Evolutionary conservation across 2,888 invertebrate species (phyloP), one percentile per base, ranked within the genome.

Genomic region (Philereme vetulata): DNA sequence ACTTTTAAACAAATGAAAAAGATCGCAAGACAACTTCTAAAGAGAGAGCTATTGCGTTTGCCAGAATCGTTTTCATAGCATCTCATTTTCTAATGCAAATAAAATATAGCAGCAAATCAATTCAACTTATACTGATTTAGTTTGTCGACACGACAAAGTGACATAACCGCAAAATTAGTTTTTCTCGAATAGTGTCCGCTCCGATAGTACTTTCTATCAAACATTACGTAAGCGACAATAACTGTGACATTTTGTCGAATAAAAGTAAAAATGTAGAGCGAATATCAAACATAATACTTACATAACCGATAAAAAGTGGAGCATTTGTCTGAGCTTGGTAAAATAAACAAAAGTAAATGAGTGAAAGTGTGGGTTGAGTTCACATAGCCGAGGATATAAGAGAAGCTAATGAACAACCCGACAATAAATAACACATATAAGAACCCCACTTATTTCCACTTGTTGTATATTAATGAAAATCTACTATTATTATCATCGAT

Each of bases 121-220:
- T 60, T 48, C 21, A 51, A 40, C 51, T 43, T 34, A 51, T 53
- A 59, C 35, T 5, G 32, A 58, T 52, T 48, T 54, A 48, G 43
- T 45, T 45, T 42, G 53, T 42, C 44, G 49, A 38, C 50, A 45
- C 57, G 53, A 57, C 60, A 53, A 45, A 10, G 33, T 69, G 69
- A 67, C 62, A 65, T 67, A 69, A 69, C 61, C 49, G 49, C 52
- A 50, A 64, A 56, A 66, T 51, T 62, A n/a, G 38, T 58, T 63
- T 65, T 60, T 62, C 53, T 54, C 48, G 45, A 56, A 60, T 51
- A 56, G 45, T 59, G 8, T 61, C 53, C 64, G 65, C 50, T 65
- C 36, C 43, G 56, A 11, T 52, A 48, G 44, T 50, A 55, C 61
- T 69, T 66, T 69, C 64, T 66, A 66, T 52, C 52, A 62, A 66